A percentile compares a stretch with the other conserved stretches of the same genome.
phyloP scores from a whole-genome alignment of 2,113 vertebrate genomes.

The Suncus etruscus region DNA sequence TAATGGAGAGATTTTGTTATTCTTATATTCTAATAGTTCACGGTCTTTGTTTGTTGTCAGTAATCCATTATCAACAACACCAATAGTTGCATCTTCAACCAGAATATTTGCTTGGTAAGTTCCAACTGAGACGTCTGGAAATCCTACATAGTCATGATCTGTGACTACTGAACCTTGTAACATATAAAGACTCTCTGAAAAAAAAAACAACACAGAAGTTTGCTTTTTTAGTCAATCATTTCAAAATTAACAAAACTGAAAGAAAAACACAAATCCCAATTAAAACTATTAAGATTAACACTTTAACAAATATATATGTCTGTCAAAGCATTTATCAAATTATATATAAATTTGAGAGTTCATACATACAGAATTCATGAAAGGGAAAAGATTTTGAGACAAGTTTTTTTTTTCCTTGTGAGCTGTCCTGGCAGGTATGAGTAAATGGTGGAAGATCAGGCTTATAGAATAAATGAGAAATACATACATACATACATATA shows the following conservation, averaged over 20 bases:
- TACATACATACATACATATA: slow-evolving; percentile 8
- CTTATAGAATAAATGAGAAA: background rate
- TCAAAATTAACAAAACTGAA: no score
- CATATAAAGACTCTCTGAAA: slow-evolving; percentile 82
- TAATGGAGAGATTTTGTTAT: slow-evolving; percentile 66
- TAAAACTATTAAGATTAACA: background rate
- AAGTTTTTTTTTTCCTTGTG: background rate
- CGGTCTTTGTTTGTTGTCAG: slow-evolving; percentile 73
- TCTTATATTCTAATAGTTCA: slow-evolving; percentile 75
- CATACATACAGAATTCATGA: background rate
- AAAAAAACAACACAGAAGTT: slow-evolving; percentile 56
- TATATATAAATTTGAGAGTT: background rate
- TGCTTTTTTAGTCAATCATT: slow-evolving; percentile 36
- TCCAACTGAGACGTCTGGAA: slow-evolving; percentile 78
- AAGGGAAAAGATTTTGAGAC: background rate
- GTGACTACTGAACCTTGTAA: slow-evolving; percentile 80
- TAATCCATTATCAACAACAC: slow-evolving; percentile 13
- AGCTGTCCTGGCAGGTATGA: background rate
- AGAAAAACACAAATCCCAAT: background rate
- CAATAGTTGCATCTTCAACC: slow-evolving; percentile 67
- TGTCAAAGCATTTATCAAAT: slow-evolving; percentile 40
- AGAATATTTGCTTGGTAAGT: slow-evolving; percentile 69
- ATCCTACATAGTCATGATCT: slow-evolving; percentile 86
- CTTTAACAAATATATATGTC: background rate
- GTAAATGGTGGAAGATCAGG: background rate